These are phyloP conservation scores for Gallinago stenura DNA, from an alignment of 2,797 vertebrate genomes.

Conservation along the genomic window DNA sequence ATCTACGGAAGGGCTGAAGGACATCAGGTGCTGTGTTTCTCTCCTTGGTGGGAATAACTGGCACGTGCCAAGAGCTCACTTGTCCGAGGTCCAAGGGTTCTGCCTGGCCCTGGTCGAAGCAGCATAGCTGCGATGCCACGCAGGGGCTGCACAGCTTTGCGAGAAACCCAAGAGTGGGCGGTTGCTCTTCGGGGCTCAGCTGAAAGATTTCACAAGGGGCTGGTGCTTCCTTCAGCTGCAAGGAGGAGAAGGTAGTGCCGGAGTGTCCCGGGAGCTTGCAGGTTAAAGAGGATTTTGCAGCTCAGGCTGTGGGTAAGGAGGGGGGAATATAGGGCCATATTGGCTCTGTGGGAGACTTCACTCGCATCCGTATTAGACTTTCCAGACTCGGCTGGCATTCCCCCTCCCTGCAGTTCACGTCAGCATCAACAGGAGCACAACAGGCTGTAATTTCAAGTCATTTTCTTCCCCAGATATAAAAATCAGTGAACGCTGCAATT, in stretches of 20 bases:
- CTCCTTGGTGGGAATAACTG: background rate
- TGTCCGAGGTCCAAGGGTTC: background rate
- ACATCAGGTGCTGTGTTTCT: background rate
- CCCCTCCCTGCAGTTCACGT: background rate
- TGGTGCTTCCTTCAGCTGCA: background rate
- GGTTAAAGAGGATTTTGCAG: background rate
- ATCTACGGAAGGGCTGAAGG: background rate
- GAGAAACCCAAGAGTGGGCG: background rate
- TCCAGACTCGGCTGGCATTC: background rate
- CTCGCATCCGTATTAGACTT: background rate
- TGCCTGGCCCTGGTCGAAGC: rapidly evolving
- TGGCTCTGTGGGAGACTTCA: background rate
- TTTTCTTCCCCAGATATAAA: background rate
- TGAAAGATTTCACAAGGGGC: background rate
- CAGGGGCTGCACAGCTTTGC: background rate
- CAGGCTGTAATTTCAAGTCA: background rate
- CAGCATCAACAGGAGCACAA: background rate
- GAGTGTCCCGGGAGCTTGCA: background rate
- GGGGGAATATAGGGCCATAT: background rate
- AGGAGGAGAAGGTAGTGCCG: background rate
- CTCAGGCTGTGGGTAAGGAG: background rate
- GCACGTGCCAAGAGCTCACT: background rate
- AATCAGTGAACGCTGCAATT: rapidly evolving
- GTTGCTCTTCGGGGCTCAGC: background rate
- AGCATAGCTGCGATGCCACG: background rate